Evolutionary conservation across 2,888 invertebrate species (phyloP), one percentile per base, ranked within the genome.

Genomic region (Sarcophaga carnaria): DNA sequence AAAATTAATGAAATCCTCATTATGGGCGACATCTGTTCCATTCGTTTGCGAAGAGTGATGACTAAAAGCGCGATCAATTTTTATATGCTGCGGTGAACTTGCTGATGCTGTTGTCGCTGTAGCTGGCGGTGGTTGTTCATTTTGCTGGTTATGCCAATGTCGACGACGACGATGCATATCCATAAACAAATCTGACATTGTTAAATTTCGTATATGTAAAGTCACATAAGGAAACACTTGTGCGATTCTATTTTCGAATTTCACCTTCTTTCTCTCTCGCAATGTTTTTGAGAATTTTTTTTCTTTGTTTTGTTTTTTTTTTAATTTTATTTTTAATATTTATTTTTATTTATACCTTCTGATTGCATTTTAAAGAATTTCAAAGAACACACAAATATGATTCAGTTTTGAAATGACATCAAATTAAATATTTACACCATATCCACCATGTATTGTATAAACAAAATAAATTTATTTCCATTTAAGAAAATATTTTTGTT

Each of bases 121-220:
- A 25, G 69, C 20, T 80, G 86, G 79, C 81, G 86, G 66, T 64
- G 86, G 49, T 45, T 54, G 60, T 64, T 76, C 83, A 8, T 71
- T 66, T 62, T 81, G 82, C 49, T 60, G 76, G 69, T 22, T 84
- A 62, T 82, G 70, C 79, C 81, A 79, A 86, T 76, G 83, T 45
- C 25, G 72, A n/a, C 71, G 88, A 64, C 78, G 79, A n/a, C 77
- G 82, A 47, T 89, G 89, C 86, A 89, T 88, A 86, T 88, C 88
- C 89, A 89, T 88, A 89, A 89, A 88, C 87, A 89, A 87, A 88
- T 89, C 89, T 89, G 91, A 90, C 91, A 91, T 91, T 90, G 87
- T 84, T 70, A n/a, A 64, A 64, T 54, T 54, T 60, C 76, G 64
- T 64, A 80, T 27, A n/a, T 20, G 4, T 47, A 69, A 10, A 63